A percentile compares a stretch with the other conserved stretches of the same genome.
Evolutionary conservation across 2,113 vertebrate genomes (phyloP).

Genomic region (human (Homo sapiens)): DNA sequence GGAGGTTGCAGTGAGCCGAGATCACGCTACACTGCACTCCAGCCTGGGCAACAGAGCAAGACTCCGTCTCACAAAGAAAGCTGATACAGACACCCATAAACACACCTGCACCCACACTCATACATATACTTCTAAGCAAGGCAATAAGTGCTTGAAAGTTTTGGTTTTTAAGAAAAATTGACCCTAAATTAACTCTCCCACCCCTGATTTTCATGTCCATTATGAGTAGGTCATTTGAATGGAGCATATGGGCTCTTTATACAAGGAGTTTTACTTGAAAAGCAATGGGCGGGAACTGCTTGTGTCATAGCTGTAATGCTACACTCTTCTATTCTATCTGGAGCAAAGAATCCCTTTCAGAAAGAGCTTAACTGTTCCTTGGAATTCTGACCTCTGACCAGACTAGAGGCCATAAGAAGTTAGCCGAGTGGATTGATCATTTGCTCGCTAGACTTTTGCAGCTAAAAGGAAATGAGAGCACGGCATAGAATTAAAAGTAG

Average conservation of each 20-base stretch:
- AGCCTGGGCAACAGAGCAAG: too few relatives aligned
- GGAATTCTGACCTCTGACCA: constrained; percentile 40
- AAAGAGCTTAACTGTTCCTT: not conserved
- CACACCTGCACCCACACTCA: not conserved
- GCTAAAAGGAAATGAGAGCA: constrained; percentile 1
- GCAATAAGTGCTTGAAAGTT: not conserved
- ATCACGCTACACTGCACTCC: too few relatives aligned
- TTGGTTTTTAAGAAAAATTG: not conserved
- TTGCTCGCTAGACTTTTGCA: not conserved
- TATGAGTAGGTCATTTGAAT: not conserved
- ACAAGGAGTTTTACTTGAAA: not conserved
- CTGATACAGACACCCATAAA: not conserved
- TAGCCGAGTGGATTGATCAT: not conserved
- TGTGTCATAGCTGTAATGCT: not conserved
- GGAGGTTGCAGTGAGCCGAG: too few relatives aligned
- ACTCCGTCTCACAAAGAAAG: not conserved
- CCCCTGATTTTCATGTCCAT: not conserved
- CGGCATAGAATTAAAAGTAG: not conserved
- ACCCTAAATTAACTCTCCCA: not conserved
- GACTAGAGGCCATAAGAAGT: not conserved
- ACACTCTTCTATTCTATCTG: not conserved
- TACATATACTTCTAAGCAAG: not conserved
- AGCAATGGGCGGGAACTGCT: not conserved
- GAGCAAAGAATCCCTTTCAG: constrained; percentile 14
- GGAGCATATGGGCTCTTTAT: constrained; percentile 20